phyloP scores from a whole-genome alignment of 2,888 invertebrate species.

The Nowickia ferox region DNA sequence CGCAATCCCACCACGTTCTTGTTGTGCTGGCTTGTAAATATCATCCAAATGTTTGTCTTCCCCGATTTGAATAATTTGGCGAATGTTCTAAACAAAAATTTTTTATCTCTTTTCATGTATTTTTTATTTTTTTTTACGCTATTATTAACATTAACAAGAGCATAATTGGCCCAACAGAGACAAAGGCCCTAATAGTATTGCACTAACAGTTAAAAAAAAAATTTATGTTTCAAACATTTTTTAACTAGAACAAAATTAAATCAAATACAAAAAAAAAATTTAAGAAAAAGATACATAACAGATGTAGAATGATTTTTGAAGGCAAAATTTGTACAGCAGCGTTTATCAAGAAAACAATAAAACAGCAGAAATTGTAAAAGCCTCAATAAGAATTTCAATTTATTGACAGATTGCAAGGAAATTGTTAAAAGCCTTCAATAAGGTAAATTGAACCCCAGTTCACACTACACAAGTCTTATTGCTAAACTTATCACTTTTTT shows the following conservation, averaged over 20 bases:
- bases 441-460: neutral
- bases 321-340: conserved; percentile 14
- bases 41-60: conserved; percentile 54
- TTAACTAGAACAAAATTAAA: neutral
- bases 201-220: neutral
- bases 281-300: conserved; percentile 45
- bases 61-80: conserved; percentile 38
- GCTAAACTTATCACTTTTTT: too few species aligned
- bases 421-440: conserved; percentile 17
- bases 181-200: neutral
- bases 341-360: neutral
- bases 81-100: neutral
- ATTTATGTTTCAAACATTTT: neutral
- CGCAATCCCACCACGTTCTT: neutral
- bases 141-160: conserved; percentile 24
- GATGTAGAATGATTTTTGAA: conserved; percentile 64
- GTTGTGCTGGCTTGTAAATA: conserved; percentile 22
- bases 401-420: conserved; percentile 55
- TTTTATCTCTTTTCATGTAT: too few species aligned
- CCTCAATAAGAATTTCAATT: conserved; percentile 63
- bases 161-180: neutral
- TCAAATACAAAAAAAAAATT: conserved; percentile 12
- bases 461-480: too few species aligned
- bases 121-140: neutral
- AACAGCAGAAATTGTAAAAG: conserved; percentile 29